Percentiles rank a stretch among this genome's conserved stretches.
Conservation (phyloP, 2,113 vertebrate genomes). For the Tragulus kanchil region DNA sequence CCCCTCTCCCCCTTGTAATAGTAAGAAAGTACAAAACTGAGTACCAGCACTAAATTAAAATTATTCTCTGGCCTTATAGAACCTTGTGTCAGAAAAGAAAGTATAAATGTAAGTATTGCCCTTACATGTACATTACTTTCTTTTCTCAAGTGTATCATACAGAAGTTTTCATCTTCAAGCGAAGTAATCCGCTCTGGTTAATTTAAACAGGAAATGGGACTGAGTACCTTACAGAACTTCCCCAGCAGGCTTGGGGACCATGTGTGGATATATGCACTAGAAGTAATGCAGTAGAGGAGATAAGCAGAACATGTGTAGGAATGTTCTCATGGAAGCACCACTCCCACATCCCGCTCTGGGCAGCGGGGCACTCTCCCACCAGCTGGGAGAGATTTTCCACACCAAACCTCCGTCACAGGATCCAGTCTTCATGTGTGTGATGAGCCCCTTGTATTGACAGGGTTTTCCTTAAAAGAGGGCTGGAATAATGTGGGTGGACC, state of each 20-base stretch:
- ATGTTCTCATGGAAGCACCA: neutral
- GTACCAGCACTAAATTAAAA: neutral
- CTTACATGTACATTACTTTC: neutral
- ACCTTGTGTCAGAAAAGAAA: conserved; percentile 29
- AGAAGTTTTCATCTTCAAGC: neutral
- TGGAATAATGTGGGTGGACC: neutral
- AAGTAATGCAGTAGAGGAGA: neutral
- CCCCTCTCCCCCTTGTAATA: neutral
- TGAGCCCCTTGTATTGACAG: too few relatives aligned
- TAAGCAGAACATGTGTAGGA: too few relatives aligned
- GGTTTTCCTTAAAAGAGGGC: neutral
- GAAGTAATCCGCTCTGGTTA: neutral
- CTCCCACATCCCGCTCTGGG: neutral
- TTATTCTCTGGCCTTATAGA: neutral
- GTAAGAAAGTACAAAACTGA: conserved; percentile 10
- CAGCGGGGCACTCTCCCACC: neutral
- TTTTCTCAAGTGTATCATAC: conserved; percentile 25
- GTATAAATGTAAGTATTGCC: neutral
- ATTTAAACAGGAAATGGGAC: neutral
- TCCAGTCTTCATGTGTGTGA: neutral
- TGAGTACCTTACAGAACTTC: neutral
- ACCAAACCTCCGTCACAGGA: neutral
- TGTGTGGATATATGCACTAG: neutral
- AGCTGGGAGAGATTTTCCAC: neutral
- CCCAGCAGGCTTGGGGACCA: neutral